Evolutionary conservation across 1,140 invertebrate genomes (phyloP).

Genomic region (Drosophila asahinai): DNA sequence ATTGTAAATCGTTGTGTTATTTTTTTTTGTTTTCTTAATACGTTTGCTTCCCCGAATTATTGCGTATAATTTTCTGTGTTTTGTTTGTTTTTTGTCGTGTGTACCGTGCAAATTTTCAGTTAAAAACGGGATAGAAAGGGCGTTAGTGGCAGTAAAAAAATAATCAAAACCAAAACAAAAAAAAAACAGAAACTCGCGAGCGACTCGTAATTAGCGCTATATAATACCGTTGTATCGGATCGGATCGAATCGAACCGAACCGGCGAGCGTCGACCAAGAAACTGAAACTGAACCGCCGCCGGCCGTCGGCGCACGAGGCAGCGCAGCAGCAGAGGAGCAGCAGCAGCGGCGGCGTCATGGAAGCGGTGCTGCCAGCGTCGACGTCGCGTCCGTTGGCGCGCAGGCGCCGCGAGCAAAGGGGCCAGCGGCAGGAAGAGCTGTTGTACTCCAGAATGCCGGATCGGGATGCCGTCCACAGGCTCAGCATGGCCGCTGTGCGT

Average conservation of each 20-base stretch:
- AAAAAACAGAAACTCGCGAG: slow-evolving; percentile 21
- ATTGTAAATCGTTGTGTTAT: slow-evolving; percentile 12
- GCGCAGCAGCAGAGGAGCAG: slow-evolving; percentile 10
- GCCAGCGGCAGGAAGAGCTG: slow-evolving; percentile 11
- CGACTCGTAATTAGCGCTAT: slow-evolving; percentile 25
- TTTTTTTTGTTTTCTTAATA: not conserved
- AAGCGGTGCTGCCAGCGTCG: slow-evolving; percentile 6
- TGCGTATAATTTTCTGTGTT: slow-evolving; percentile 30
- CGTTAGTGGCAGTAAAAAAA: slow-evolving; percentile 14
- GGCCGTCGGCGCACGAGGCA: slow-evolving; percentile 24
- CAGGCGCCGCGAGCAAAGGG: slow-evolving; percentile 56
- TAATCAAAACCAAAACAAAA: slow-evolving; percentile 7
- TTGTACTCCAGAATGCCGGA: not conserved
- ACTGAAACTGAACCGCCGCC: slow-evolving; percentile 63
- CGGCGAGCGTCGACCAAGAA: slow-evolving; percentile 76
- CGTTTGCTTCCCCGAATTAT: not conserved
- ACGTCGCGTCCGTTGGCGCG: slow-evolving; percentile 51
- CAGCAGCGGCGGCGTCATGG: slow-evolving; percentile 15
- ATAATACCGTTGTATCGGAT: slow-evolving; percentile 20
- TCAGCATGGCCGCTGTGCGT: slow-evolving; percentile 4
- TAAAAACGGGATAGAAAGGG: slow-evolving; percentile 42
- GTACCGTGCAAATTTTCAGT: slow-evolving; percentile 63
- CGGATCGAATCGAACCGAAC: slow-evolving; percentile 57
- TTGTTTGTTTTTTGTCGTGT: slow-evolving; percentile 27
- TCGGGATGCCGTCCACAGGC: not conserved